Evolutionary conservation across 2,888 invertebrate genomes (phyloP).

Genomic region (Camptogramma bilineatum): DNA sequence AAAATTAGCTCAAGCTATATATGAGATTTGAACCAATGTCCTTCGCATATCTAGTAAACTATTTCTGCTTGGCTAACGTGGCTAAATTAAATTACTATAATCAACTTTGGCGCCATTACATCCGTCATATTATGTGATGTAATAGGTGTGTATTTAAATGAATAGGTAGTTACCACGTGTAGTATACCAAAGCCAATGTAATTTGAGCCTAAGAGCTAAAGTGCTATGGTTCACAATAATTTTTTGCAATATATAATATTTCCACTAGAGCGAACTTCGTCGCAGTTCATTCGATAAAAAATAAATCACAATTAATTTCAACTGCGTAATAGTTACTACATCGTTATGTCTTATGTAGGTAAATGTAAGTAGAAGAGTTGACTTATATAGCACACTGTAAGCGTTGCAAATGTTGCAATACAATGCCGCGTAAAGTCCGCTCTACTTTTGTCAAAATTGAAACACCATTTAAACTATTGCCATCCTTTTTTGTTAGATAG

Average conservation of each 20-base stretch:
- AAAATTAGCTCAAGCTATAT: not conserved
- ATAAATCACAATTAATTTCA: conserved; percentile 3
- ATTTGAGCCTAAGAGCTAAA: not conserved
- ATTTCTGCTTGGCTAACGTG: not conserved
- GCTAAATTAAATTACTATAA: not conserved
- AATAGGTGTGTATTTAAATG: conserved; percentile 1
- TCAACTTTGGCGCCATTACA: conserved; percentile 2
- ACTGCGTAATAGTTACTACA: conserved; percentile 9
- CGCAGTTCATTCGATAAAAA: conserved; percentile 12
- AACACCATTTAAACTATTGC: too few species aligned
- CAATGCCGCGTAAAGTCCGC: too few species aligned
- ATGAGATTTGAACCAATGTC: not conserved
- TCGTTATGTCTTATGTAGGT: not conserved
- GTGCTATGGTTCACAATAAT: not conserved
- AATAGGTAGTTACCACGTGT: not conserved
- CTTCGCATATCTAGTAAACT: not conserved
- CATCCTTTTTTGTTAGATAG: too few species aligned
- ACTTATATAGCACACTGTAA: too few species aligned
- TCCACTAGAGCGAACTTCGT: conserved; percentile 22
- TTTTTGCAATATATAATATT: conserved; percentile 9
- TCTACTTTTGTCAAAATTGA: too few species aligned
- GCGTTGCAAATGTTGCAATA: too few species aligned
- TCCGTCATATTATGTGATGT: not conserved
- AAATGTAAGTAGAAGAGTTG: too few species aligned
- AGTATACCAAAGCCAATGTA: not conserved